Base-by-base conservation (phyloP, 2,113 vertebrate species). In the Archocentrus centrarchus region DNA sequence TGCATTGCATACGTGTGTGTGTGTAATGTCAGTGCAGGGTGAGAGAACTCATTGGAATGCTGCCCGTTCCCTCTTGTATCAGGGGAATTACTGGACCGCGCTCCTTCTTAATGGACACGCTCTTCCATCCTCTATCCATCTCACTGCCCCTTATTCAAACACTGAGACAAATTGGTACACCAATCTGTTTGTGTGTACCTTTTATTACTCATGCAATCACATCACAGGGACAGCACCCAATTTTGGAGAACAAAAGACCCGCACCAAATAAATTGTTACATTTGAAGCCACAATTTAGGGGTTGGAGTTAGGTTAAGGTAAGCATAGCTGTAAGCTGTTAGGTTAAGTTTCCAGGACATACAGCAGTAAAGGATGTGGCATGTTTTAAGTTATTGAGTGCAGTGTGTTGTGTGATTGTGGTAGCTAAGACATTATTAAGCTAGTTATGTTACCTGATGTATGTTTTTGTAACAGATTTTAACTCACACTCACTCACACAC, bases 41-140 rank as follows among this genome's bases (percentile, higher is more conserved):
- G 47, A 73, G 68, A 4, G 13, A 68, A 37, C 76, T 77, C 58
- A 88, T 81, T 80, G 55, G 80, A 85, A 84, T 84, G 86, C 79
- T 50, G 27, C 53, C 39, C 35, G 17, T 59, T 80, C 27, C 20
- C 78, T 83, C 27, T 11, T 70, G 60, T 57, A 44, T 14, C 37
- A 9, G 14, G 4, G 47, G 0, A 86, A 35, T 82, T 59, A 80
- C 2, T 87, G 60, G 37, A 79, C 59, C 18, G 6, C 75, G 76
- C 50, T 61, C 17, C 47, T 50, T n/a, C 53, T 39, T 82, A 82
- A 81, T 79, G 47, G 37, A 75, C 20, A 57, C 41, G 3, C 59
- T 79, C 79, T 44, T 75, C 58, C 24, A 53, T 63, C 81, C 63
- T 62, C 20, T 30, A 70, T 3, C 32, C 4, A 55, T 68, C 35